These are phyloP conservation scores for Ethmia dodecea DNA, from an alignment of 2,888 invertebrate species.

Conservation along the genomic window DNA sequence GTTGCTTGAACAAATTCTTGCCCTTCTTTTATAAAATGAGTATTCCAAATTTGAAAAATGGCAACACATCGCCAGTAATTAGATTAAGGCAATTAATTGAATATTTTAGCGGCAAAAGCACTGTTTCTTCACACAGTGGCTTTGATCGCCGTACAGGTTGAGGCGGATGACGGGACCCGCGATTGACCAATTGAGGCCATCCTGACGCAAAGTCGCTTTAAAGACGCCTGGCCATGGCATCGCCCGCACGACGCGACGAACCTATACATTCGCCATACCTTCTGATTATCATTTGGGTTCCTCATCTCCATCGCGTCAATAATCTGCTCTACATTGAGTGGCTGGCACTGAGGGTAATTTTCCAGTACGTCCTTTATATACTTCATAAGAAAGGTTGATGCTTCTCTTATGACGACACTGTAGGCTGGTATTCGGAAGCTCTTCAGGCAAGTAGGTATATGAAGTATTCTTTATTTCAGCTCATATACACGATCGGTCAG, in stretches of 20 bases:
- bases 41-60: no score
- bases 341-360: slow-evolving; percentile 81
- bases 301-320: slow-evolving; percentile 80
- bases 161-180: slow-evolving; percentile 86
- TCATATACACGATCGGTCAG: slow-evolving; percentile 81
- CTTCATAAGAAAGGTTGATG: slow-evolving; percentile 78
- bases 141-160: slow-evolving; percentile 69
- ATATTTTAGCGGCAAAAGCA: slow-evolving; percentile 79
- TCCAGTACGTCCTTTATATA: slow-evolving; percentile 81
- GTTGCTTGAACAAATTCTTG: no score
- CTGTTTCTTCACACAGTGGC: slow-evolving; percentile 85
- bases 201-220: slow-evolving; percentile 83
- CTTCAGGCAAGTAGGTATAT: slow-evolving; percentile 86
- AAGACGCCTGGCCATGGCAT: slow-evolving; percentile 84
- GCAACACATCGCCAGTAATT: no score
- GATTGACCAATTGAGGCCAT: slow-evolving; percentile 50
- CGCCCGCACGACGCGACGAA: slow-evolving; percentile 77
- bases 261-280: slow-evolving; percentile 78
- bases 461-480: slow-evolving; percentile 87
- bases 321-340: slow-evolving; percentile 66
- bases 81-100: no score
- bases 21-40: no score
- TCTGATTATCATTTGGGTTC: slow-evolving; percentile 56
- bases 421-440: slow-evolving; percentile 60
- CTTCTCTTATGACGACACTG: slow-evolving; percentile 72